These are phyloP conservation scores for Cephalopholis sonnerati DNA, from an alignment of 2,113 vertebrate genomes.

Conservation along the genomic window DNA sequence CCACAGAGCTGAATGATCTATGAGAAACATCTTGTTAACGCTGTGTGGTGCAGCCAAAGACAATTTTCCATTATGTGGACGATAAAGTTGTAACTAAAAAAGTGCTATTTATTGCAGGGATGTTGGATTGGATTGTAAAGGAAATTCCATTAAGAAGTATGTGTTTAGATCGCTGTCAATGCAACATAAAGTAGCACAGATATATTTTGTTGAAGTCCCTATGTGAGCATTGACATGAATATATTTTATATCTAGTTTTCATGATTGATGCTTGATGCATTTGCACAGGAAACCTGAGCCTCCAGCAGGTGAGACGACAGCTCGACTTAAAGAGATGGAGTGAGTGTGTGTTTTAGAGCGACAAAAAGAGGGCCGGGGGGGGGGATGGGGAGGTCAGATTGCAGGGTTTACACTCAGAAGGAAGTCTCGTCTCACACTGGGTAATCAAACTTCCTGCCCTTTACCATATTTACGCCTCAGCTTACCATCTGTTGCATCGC, in stretches of 20 bases:
- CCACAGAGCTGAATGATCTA: not conserved
- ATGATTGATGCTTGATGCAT: not conserved
- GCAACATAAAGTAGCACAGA: not conserved
- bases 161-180: not conserved
- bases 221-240: not conserved
- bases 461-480: slow-evolving; percentile 26
- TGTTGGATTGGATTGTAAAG: no score
- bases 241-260: not conserved
- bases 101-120: not conserved
- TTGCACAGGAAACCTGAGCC: slow-evolving; percentile 29
- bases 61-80: not conserved
- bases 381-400: slow-evolving; percentile 55
- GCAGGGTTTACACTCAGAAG: slow-evolving; percentile 43
- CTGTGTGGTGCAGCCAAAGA: not conserved
- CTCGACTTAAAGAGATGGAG: not conserved
- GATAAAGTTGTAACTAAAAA: not conserved
- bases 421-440: slow-evolving; percentile 50
- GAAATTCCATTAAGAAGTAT: not conserved
- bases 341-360: not conserved
- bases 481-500: slow-evolving; percentile 21
- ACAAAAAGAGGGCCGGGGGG: not conserved
- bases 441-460: slow-evolving; percentile 59
- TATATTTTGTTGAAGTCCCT: not conserved
- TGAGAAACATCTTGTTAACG: not conserved
- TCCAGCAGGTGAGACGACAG: slow-evolving; percentile 55